These are phyloP conservation scores for Botia kubotai DNA, from an alignment of 2,797 vertebrate genomes.

Conservation along the genomic window DNA sequence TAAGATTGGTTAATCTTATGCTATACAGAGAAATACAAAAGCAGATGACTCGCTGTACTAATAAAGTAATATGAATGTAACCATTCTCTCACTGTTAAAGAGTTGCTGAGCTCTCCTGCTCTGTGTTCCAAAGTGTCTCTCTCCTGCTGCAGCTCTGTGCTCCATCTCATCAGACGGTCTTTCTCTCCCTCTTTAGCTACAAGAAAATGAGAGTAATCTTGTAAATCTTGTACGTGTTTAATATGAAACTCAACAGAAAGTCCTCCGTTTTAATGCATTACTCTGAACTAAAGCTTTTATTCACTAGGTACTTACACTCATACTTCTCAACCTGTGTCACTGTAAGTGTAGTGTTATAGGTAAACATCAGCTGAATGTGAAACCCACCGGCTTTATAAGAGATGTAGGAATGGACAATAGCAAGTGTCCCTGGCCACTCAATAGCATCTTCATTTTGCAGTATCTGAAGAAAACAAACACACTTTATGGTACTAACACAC, in stretches of 20 bases:
- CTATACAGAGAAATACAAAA: background rate
- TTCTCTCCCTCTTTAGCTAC: constrained; percentile 90
- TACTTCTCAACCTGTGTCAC: background rate
- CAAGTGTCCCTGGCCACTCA: constrained; percentile 89
- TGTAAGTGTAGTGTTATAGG: background rate
- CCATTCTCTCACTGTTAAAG: constrained; percentile 83
- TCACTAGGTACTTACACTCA: background rate
- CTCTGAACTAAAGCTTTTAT: background rate
- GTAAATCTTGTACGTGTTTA: background rate
- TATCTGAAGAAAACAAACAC: constrained; percentile 75
- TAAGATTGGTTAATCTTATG: background rate
- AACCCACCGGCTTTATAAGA: constrained; percentile 89
- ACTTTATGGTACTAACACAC: constrained; percentile 22
- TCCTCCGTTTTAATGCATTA: background rate
- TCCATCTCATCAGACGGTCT: constrained; percentile 88
- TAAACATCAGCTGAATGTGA: background rate
- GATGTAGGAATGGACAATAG: constrained; percentile 92
- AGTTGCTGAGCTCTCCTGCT: constrained; percentile 87
- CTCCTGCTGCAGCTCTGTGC: constrained; percentile 88
- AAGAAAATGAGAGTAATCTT: constrained; percentile 26
- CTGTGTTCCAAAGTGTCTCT: constrained; percentile 87
- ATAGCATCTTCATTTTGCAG: constrained; percentile 90
- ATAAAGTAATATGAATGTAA: background rate
- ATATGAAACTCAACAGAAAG: background rate
- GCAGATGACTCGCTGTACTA: background rate